Conservation (phyloP, 2,888 invertebrate species). For the Agrenia bidenticulata region DNA sequence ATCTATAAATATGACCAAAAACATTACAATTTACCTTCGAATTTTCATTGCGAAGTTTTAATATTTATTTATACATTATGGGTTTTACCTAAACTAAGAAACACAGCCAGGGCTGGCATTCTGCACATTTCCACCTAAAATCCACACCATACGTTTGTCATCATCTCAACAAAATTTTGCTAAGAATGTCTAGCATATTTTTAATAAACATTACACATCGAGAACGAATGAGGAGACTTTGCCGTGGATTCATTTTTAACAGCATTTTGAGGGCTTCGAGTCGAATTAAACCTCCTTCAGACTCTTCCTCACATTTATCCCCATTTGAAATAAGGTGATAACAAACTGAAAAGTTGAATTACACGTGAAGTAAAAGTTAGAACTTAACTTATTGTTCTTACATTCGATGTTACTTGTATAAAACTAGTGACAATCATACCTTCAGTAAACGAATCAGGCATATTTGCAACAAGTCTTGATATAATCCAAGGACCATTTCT, state of each 20-base stretch:
- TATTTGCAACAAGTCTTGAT: constrained; percentile 88
- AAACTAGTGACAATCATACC: constrained; percentile 62
- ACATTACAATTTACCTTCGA: neutral
- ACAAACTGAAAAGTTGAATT: constrained; percentile 65
- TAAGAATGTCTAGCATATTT: too few relatives aligned
- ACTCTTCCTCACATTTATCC: constrained; percentile 85
- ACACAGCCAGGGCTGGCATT: constrained; percentile 84
- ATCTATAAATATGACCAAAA: constrained; percentile 22
- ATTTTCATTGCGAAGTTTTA: too few relatives aligned
- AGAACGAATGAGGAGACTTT: constrained; percentile 78
- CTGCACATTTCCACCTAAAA: constrained; percentile 74
- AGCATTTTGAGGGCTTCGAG: constrained; percentile 74
- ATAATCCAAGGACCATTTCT: constrained; percentile 87
- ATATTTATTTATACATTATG: constrained; percentile 29
- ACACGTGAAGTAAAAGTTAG: neutral
- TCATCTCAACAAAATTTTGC: too few relatives aligned
- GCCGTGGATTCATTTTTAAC: constrained; percentile 85
- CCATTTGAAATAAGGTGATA: constrained; percentile 81
- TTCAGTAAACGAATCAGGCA: constrained; percentile 89
- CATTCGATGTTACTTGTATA: too few relatives aligned
- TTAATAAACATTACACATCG: constrained; percentile 82
- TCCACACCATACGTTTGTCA: too few relatives aligned
- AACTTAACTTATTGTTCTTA: too few relatives aligned
- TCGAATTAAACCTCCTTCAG: constrained; percentile 72
- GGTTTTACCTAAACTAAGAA: constrained; percentile 67